Evolutionary conservation across 2,797 vertebrate species (phyloP).

Genomic region (Eutrigla gurnardus): DNA sequence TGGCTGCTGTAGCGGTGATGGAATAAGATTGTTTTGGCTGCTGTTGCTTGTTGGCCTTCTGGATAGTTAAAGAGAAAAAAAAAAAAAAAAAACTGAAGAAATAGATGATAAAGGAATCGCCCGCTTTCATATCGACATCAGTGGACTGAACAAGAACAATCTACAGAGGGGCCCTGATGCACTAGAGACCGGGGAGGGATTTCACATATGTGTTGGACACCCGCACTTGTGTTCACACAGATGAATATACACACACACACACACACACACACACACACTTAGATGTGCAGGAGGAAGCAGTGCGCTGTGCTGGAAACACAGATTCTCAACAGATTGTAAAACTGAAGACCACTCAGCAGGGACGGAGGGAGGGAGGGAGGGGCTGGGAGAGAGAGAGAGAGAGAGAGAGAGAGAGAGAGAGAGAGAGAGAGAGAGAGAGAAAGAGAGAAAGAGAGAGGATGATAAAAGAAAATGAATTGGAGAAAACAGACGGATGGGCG

Average conservation of each 20-base stretch:
- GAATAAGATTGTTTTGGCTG: slow-evolving; percentile 43
- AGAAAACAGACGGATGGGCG: slow-evolving; percentile 56
- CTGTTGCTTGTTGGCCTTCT: slow-evolving; percentile 40
- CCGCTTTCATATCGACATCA: slow-evolving; percentile 57
- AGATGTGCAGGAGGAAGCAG: slow-evolving; percentile 43
- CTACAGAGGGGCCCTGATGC: slow-evolving; percentile 18
- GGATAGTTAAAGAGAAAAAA: slow-evolving; percentile 32
- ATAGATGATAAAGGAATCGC: neutral
- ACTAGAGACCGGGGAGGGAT: slow-evolving; percentile 25
- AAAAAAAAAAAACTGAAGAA: neutral
- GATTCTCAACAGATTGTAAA: slow-evolving; percentile 67
- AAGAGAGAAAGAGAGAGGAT: neutral
- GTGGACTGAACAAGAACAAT: slow-evolving; percentile 41
- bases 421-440: neutral
- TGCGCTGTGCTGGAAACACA: slow-evolving; percentile 57
- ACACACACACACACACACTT: slow-evolving; percentile 8
- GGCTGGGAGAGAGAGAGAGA: neutral
- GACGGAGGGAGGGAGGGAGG: neutral
- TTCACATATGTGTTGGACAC: neutral
- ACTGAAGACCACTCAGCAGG: slow-evolving; percentile 46
- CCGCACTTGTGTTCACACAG: slow-evolving; percentile 11
- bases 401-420: too few species aligned
- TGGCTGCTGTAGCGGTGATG: slow-evolving; percentile 11
- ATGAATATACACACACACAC: slow-evolving; percentile 19
- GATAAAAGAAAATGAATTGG: slow-evolving; percentile 36